A percentile compares a stretch with the other conserved stretches of the same genome.
These are phyloP conservation scores for Oenanthe oenanthe DNA, from an alignment of 2,113 vertebrate species.

Conservation along the genomic window DNA sequence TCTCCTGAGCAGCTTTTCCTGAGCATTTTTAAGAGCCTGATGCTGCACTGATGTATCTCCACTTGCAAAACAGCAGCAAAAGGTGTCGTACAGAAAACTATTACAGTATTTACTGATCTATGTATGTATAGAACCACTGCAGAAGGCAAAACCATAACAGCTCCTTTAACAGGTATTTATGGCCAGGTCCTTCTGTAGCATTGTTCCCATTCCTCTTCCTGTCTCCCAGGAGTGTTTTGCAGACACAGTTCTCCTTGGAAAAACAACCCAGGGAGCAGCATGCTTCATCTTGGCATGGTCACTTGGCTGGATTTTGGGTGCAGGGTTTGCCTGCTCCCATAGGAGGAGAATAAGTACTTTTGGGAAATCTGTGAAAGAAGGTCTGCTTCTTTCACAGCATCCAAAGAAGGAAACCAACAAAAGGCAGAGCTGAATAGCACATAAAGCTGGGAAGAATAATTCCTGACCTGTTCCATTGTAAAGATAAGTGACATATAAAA, in stretches of 20 bases:
- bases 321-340: background rate
- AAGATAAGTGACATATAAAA: background rate
- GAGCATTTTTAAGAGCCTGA: background rate
- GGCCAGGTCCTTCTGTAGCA: background rate
- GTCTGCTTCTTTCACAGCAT: background rate
- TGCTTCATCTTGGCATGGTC: background rate
- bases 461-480: background rate
- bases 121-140: background rate
- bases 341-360: background rate
- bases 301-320: background rate
- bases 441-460: background rate
- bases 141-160: background rate
- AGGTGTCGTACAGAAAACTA: background rate
- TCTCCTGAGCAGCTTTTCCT: background rate
- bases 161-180: background rate
- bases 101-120: constrained; percentile 2
- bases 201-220: background rate
- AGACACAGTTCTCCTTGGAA: background rate
- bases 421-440: background rate
- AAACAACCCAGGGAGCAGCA: background rate
- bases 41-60: background rate
- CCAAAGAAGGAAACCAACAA: background rate
- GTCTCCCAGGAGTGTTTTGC: background rate
- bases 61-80: background rate
- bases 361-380: background rate